Evolutionary conservation across 2,797 vertebrate genomes (phyloP).

Genomic region (Macropus fuliginosus): DNA sequence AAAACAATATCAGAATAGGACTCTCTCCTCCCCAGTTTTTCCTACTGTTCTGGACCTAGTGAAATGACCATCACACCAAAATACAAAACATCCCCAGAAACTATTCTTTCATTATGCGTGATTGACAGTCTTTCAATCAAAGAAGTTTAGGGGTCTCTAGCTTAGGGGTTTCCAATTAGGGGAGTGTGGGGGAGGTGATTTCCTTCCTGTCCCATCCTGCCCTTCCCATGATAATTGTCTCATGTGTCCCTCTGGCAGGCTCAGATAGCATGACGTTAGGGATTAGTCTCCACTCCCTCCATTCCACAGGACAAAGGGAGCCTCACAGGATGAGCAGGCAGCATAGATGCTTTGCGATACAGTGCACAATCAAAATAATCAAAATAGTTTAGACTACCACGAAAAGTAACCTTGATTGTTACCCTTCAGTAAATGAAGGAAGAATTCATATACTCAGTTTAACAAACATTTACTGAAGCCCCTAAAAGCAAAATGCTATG

Average conservation of each 20-base stretch:
- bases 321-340: neutral
- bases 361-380: neutral
- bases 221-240: neutral
- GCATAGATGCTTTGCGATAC: neutral
- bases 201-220: neutral
- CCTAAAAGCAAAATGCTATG: neutral
- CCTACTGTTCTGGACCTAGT: neutral
- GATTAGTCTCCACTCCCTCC: neutral
- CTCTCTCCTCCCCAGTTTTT: neutral
- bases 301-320: neutral
- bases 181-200: neutral
- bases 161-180: neutral
- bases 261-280: neutral
- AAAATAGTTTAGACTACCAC: neutral
- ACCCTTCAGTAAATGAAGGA: neutral
- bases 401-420: neutral
- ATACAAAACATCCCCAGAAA: neutral
- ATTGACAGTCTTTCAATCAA: neutral
- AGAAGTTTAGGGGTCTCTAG: neutral
- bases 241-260: neutral
- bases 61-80: neutral
- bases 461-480: neutral
- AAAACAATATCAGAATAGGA: neutral
- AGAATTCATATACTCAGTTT: neutral
- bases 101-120: neutral